Evolutionary conservation across 2,797 vertebrate species (phyloP).

Genomic region (Podarcis siculus): DNA sequence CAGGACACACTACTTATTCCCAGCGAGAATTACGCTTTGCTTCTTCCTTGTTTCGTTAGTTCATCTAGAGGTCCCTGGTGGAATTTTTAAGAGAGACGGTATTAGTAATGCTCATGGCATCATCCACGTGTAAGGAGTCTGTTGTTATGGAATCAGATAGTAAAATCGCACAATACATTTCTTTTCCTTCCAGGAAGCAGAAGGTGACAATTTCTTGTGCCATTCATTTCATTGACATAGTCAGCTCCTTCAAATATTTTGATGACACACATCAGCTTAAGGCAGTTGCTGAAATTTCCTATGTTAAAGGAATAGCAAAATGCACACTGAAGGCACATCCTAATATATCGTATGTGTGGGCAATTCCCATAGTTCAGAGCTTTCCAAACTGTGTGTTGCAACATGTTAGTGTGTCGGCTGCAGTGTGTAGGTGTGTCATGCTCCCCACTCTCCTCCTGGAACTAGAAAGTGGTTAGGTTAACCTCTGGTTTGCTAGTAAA

Average conservation of each 20-base stretch:
- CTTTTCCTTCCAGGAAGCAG: conserved; percentile 45
- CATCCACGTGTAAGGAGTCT: conserved; percentile 12
- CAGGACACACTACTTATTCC: neutral
- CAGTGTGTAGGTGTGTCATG: too few relatives aligned
- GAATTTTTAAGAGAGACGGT: neutral
- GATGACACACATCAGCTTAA: neutral
- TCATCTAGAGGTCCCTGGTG: fast-evolving
- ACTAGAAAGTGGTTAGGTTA: too few relatives aligned
- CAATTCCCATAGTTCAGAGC: neutral
- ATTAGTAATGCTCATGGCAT: neutral
- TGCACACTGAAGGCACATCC: neutral
- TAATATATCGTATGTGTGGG: neutral
- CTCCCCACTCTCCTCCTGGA: too few relatives aligned
- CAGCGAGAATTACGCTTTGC: conserved; percentile 20
- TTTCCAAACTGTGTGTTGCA: too few relatives aligned
- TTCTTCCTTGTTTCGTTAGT: neutral
- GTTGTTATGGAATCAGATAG: conserved; percentile 17
- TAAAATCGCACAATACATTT: conserved; percentile 21
- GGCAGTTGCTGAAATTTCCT: conserved; percentile 12
- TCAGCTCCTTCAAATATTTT: conserved; percentile 29
- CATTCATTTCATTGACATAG: conserved; percentile 30
- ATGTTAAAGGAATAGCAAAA: conserved; percentile 36
- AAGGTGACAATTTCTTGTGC: conserved; percentile 23
- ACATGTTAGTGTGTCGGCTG: too few relatives aligned
- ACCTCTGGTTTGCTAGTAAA: too few relatives aligned